Base-by-base conservation (phyloP, 1,140 invertebrate genomes). In the Scaptomyza montana region DNA sequence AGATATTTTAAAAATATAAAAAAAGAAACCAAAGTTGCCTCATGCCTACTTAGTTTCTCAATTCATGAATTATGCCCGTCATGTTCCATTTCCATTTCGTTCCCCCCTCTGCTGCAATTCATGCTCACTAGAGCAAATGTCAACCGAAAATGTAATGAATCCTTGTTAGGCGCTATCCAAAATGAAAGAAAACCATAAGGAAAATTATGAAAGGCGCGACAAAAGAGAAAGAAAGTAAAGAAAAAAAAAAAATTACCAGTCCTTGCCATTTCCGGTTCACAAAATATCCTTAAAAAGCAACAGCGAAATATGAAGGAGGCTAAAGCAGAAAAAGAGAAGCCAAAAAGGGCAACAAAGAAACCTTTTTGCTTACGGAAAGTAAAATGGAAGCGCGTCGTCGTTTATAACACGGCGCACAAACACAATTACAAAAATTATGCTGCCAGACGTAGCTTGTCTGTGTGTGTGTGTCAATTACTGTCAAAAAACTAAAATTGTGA, bases 401-500 rank as follows among this genome's bases (percentile, higher is more conserved):
- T 79, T 79, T 79, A 74, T 69, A 80, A 62, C 78, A 77, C 74
- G 65, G 60, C 65, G 63, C 50, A 80, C 62, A 81, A 82, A 81
- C 78, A 82, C 78, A 82, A 82, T 82, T 82, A 81, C 78, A 82
- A 82, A 82, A 82, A 82, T 82, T 78, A 82, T 81, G 61, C 74
- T 78, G 53, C 71, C 72, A 78, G 54, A 74, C 77, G 70, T 45
- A 50, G 47, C 25, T 36, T 55, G n/a, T 51, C 64, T 36, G 36
- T 59, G 54, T 39, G 51, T 50, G 51, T 50, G 68, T 28, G 39
- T 51, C 63, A 55, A 65, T 71, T 70, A 51, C 62, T 68, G 64
- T 73, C 64, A 68, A 67, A 74, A 68, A 68, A 73, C 61, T 73
- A 55, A 74, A 70, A 77, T 69, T 77, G 77, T 43, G 56, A 59